Conservation (phyloP, 2,888 invertebrate species). For the Syritta pipiens region DNA sequence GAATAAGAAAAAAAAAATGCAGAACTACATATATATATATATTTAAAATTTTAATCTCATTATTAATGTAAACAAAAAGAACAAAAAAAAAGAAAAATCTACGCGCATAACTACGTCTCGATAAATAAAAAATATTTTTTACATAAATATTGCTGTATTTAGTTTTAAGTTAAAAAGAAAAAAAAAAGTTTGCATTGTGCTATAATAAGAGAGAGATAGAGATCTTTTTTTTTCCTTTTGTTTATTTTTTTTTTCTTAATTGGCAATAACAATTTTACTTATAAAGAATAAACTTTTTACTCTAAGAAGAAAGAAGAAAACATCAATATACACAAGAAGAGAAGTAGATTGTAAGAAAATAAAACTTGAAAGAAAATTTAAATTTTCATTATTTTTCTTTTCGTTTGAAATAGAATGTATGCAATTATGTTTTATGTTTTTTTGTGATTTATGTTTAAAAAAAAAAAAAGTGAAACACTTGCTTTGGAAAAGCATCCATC, state of each 20-base stretch:
- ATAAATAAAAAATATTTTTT: slow-evolving; percentile 61
- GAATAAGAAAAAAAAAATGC: slow-evolving; percentile 45
- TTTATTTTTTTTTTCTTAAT: slow-evolving; percentile 17
- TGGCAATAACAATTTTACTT: slow-evolving; percentile 50
- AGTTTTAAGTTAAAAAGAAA: slow-evolving; percentile 60
- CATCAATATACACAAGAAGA: background rate
- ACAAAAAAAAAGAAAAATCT: slow-evolving; percentile 32
- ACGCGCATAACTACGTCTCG: slow-evolving; percentile 44
- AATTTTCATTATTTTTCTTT: slow-evolving; percentile 4
- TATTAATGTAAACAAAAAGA: slow-evolving; percentile 47
- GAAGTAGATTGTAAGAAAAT: slow-evolving; percentile 32
- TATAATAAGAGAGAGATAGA: slow-evolving; percentile 34
- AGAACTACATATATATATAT: slow-evolving; percentile 28
- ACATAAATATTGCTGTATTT: slow-evolving; percentile 70
- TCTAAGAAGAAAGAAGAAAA: too few relatives aligned
- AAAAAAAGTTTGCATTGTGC: slow-evolving; percentile 63
- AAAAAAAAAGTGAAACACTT: slow-evolving; percentile 9
- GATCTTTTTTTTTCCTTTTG: slow-evolving; percentile 13
- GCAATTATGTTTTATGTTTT: slow-evolving; percentile 62
- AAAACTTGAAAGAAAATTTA: slow-evolving; percentile 17
- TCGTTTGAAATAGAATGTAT: slow-evolving; percentile 47
- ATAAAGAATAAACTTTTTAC: slow-evolving; percentile 10
- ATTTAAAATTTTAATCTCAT: slow-evolving; percentile 46
- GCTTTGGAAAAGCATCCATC: slow-evolving; percentile 1
- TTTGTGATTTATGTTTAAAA: slow-evolving; percentile 69